A percentile compares a stretch with the other conserved stretches of the same genome.
These are phyloP conservation scores for Agrotis ipsilon DNA, from an alignment of 2,888 invertebrate species.

Conservation along the genomic window DNA sequence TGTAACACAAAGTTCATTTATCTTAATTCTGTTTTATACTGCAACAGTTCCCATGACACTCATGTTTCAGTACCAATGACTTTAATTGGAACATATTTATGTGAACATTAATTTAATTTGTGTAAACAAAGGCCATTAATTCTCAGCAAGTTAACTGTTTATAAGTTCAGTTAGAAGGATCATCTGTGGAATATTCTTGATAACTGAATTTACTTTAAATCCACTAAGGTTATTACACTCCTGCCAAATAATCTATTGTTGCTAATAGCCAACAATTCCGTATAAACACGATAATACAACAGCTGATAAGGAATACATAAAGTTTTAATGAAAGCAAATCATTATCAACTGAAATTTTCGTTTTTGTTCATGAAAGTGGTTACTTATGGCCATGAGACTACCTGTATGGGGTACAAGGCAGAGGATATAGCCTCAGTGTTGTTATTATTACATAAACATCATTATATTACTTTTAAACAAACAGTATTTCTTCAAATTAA, in stretches of 20 bases:
- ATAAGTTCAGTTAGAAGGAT: constrained; percentile 7
- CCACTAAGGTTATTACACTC: constrained; percentile 48
- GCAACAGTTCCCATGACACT: constrained; percentile 39
- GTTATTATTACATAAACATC: neutral
- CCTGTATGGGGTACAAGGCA: constrained; percentile 2
- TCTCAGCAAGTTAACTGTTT: constrained; percentile 20
- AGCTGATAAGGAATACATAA: constrained; percentile 49
- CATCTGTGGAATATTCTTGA: constrained; percentile 14
- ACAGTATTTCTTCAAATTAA: constrained; percentile 6
- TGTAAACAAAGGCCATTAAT: constrained; percentile 37
- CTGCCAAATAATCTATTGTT: constrained; percentile 49
- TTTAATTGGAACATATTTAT: constrained; percentile 17
- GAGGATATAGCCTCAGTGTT: neutral
- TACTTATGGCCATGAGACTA: neutral
- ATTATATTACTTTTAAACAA: constrained; percentile 1
- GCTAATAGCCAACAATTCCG: constrained; percentile 33
- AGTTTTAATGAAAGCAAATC: constrained; percentile 26
- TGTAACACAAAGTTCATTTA: constrained; percentile 9
- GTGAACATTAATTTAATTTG: constrained; percentile 24
- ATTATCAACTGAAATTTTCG: constrained; percentile 10
- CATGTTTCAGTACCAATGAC: constrained; percentile 29
- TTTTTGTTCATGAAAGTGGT: neutral
- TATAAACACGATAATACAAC: constrained; percentile 35
- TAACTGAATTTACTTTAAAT: constrained; percentile 20
- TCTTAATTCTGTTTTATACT: constrained; percentile 19